Evolutionary conservation across 2,888 invertebrate genomes (phyloP), one percentile per base, ranked within the genome.

Genomic region (Tridacna gigas): DNA sequence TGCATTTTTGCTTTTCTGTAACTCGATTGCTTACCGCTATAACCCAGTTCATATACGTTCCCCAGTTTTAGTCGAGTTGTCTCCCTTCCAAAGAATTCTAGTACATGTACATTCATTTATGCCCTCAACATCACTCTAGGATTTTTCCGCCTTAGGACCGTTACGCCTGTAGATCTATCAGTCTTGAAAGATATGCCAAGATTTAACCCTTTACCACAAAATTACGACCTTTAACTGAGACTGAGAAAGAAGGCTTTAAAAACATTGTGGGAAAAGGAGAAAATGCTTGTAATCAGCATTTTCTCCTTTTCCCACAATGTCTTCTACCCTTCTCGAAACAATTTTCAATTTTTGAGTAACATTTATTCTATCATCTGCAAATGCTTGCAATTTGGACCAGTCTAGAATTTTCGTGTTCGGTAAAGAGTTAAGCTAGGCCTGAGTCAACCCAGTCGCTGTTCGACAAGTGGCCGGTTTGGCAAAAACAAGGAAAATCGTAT

Each of bases 231-330:
- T 63, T 63, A 25, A 63, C n/a, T n/a, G 22, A n/a, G 1, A 5
- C 13, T 25, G 25, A 63, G 63, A 18, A 37, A 37, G 37, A 37
- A 37, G 37, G 3, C 37, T 37, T 37, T 18, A 9, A 63, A 63
- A 63, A 63, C 63, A 63, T 63, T 22, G 63, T 63, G 22, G 63
- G 25, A 63, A 20, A 63, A 18, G 56, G 56, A 56, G 56, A 56
- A 56, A 56, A 56, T 56, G 56, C 56, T 56, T 1, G n/a, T 56
- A 56, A 56, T 9, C 56, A 56, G 18, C n/a, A 56, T 56, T 56
- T 56, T 56, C 56, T 56, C 20, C n/a, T 20, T 20, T 18, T 56
- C n/a, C 20, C 9, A 56, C 56, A 20, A 56, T 18, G n/a, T 9
- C 9, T 56, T 20, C 56, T 4, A 56, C 1, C 4, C 9, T 56